These are phyloP conservation scores for Charanyca ferruginea DNA, from an alignment of 2,888 invertebrate species.

Conservation along the genomic window DNA sequence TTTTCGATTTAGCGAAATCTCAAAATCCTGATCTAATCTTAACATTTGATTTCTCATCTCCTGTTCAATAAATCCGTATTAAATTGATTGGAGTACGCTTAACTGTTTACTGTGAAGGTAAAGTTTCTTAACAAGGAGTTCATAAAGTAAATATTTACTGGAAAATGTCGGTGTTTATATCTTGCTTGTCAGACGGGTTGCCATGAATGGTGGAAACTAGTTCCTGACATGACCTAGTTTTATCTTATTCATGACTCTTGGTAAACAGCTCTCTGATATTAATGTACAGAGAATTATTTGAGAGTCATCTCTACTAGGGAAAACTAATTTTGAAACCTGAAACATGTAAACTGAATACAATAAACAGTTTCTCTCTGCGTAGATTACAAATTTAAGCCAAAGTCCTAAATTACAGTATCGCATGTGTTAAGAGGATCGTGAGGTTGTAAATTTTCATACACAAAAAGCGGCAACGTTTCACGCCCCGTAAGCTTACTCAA, in stretches of 20 bases:
- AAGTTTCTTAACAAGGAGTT: slow-evolving; percentile 23
- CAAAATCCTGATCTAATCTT: neutral
- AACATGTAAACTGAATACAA: neutral
- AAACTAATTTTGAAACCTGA: neutral
- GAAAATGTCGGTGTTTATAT: slow-evolving; percentile 31
- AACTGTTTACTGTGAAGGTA: slow-evolving; percentile 20
- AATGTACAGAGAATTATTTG: slow-evolving; percentile 17
- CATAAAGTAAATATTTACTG: slow-evolving; percentile 37
- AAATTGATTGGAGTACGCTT: slow-evolving; percentile 11
- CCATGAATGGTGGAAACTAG: slow-evolving; percentile 49
- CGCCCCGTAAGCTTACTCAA: too few relatives aligned
- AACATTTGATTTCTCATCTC: slow-evolving; percentile 15
- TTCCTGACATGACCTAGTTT: slow-evolving; percentile 59
- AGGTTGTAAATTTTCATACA: too few relatives aligned
- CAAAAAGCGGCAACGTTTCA: too few relatives aligned
- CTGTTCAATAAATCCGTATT: slow-evolving; percentile 27
- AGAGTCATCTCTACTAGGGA: slow-evolving; percentile 4
- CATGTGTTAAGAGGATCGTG: too few relatives aligned
- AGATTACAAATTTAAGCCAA: too few relatives aligned
- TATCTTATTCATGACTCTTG: slow-evolving; percentile 49
- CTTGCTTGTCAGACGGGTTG: slow-evolving; percentile 24
- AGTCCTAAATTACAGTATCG: too few relatives aligned
- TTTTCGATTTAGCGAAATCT: slow-evolving; percentile 26
- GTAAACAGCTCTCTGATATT: slow-evolving; percentile 45
- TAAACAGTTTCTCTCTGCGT: too few relatives aligned